Evolutionary conservation across 2,888 invertebrate species (phyloP).

Genomic region (Amphimallon solstitiale): DNA sequence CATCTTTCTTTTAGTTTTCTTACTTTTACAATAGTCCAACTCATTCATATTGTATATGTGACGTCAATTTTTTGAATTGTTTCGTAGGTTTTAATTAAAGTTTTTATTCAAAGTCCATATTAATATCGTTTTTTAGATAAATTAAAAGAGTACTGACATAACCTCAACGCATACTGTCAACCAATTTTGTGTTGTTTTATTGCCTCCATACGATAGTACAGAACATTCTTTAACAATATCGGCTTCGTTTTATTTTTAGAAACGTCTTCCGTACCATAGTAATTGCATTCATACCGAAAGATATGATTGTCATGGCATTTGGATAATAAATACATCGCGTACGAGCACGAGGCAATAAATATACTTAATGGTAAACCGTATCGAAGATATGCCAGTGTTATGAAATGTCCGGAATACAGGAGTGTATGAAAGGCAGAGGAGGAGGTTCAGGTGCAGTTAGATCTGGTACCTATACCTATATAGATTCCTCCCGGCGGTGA

Average conservation of each 20-base stretch:
- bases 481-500: slow-evolving; percentile 49
- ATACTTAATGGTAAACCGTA: slow-evolving; percentile 35
- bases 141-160: too few species aligned
- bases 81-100: too few species aligned
- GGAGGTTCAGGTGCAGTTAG: slow-evolving; percentile 36
- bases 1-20: too few species aligned
- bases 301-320: slow-evolving; percentile 30
- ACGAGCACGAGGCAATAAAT: slow-evolving; percentile 33
- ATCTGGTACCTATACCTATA: slow-evolving; percentile 39
- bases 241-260: slow-evolving; percentile 11
- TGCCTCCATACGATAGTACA: not conserved
- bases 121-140: too few species aligned
- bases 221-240: slow-evolving; percentile 15
- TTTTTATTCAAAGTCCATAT: too few species aligned
- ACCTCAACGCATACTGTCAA: too few species aligned
- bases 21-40: too few species aligned
- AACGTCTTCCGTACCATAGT: slow-evolving; percentile 25
- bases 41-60: too few species aligned
- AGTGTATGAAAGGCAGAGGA: slow-evolving; percentile 31
- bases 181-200: too few species aligned
- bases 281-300: slow-evolving; percentile 34
- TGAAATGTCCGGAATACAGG: slow-evolving; percentile 26
- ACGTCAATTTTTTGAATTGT: too few species aligned
- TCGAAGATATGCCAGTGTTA: slow-evolving; percentile 30
- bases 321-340: slow-evolving; percentile 30